phyloP scores from a whole-genome alignment of 30 jellyfish, hydroid and myxozoan genomes.

The Hydractinia symbiolongicarpus region DNA sequence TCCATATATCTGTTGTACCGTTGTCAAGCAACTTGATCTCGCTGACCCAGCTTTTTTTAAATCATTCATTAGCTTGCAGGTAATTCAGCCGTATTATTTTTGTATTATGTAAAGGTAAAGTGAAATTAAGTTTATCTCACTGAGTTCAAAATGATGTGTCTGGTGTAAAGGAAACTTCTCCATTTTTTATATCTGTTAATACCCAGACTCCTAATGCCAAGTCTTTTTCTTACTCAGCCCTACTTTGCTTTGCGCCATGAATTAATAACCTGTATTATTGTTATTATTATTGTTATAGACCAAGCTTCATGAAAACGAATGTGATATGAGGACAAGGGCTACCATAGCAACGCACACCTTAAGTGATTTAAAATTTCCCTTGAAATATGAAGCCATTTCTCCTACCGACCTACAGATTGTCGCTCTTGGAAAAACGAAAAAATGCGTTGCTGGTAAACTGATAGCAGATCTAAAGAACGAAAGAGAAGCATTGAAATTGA shows the following conservation, averaged over 20 bases:
- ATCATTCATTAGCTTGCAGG: slow-evolving; percentile 58
- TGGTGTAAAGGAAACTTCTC: too few species aligned
- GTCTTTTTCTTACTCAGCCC: too few species aligned
- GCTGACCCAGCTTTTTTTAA: slow-evolving; percentile 49
- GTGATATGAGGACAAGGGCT: slow-evolving; percentile 72
- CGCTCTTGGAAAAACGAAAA: slow-evolving; percentile 44
- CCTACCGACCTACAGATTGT: slow-evolving; percentile 34
- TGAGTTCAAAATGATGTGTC: too few species aligned
- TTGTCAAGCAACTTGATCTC: slow-evolving; percentile 54
- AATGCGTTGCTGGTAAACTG: slow-evolving; percentile 37
- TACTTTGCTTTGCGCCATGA: too few species aligned
- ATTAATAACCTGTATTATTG: too few species aligned
- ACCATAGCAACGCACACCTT: slow-evolving; percentile 80
- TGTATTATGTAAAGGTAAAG: too few species aligned
- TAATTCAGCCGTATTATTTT: background rate
- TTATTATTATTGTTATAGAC: slow-evolving; percentile 32
- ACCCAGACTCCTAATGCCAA: too few species aligned
- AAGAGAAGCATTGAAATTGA: slow-evolving; percentile 40
- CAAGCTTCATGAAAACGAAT: slow-evolving; percentile 60
- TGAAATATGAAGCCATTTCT: slow-evolving; percentile 42
- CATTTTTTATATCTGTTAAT: too few species aligned
- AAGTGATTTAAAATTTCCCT: slow-evolving; percentile 37
- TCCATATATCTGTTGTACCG: slow-evolving; percentile 53
- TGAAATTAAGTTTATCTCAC: too few species aligned
- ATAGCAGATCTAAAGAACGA: slow-evolving; percentile 41